A percentile compares a stretch with the other conserved stretches of the same genome.
Conservation (phyloP, 2,888 invertebrate genomes). For the Drosophila nr. medialis region DNA sequence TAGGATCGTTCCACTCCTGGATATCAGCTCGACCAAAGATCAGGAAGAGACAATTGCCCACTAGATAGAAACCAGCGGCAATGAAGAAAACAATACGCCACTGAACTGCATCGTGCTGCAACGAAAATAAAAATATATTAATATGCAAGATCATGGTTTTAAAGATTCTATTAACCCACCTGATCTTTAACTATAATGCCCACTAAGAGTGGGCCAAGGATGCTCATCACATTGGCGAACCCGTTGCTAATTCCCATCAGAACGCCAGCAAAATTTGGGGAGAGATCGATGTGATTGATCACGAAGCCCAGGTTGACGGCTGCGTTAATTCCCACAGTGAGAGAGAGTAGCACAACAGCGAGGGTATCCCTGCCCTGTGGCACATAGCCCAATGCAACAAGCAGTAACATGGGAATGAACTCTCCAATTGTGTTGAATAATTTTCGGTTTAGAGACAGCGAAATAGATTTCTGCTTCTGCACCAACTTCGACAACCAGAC, state of each 20-base stretch:
- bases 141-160: neutral
- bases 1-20: constrained; percentile 89
- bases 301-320: constrained; percentile 86
- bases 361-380: constrained; percentile 76
- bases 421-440: constrained; percentile 82
- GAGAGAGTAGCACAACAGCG: constrained; percentile 86
- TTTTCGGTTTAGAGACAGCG: constrained; percentile 82
- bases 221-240: constrained; percentile 87
- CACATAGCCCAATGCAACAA: constrained; percentile 86
- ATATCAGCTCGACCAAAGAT: constrained; percentile 88
- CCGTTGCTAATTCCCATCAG: constrained; percentile 90
- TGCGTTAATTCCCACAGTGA: constrained; percentile 87
- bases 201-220: constrained; percentile 87
- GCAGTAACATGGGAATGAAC: constrained; percentile 86
- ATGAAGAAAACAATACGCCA: constrained; percentile 92
- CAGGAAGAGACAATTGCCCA: constrained; percentile 89
- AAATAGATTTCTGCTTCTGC: constrained; percentile 83
- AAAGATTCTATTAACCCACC: constrained; percentile 81
- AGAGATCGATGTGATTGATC: constrained; percentile 88
- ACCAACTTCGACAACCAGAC: constrained; percentile 85
- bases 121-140: constrained; percentile 37
- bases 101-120: constrained; percentile 87
- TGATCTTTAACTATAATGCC: constrained; percentile 87
- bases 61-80: constrained; percentile 89
- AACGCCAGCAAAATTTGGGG: constrained; percentile 89